Conservation (phyloP, 1,140 invertebrate species). For the Phymorhynchus buccinoides region DNA sequence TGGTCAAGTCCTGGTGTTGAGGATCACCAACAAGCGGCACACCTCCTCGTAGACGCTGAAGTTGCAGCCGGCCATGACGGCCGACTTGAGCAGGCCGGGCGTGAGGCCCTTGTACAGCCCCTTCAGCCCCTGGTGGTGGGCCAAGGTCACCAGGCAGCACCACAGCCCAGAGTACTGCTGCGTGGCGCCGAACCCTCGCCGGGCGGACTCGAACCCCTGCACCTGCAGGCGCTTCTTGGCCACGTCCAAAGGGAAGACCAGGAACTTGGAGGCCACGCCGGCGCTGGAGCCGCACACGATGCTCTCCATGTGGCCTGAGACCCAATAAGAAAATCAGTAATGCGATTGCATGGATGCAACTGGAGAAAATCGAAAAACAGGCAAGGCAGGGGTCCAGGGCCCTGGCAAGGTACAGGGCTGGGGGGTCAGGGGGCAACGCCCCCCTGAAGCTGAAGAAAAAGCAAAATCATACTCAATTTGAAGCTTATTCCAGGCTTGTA, state of each 20-base stretch:
- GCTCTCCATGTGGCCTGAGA: conserved; percentile 64
- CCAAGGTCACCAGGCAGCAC: conserved; percentile 80
- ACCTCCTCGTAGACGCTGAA: conserved; percentile 84
- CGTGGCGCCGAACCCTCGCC: conserved; percentile 81
- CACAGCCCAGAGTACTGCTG: conserved; percentile 77
- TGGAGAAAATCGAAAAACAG: too few relatives aligned
- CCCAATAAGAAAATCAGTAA: background rate
- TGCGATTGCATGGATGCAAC: too few relatives aligned
- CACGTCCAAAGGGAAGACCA: conserved; percentile 91
- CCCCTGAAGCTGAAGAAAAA: too few relatives aligned
- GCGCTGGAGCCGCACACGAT: conserved; percentile 82
- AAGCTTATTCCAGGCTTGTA: too few relatives aligned
- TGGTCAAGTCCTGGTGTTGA: background rate
- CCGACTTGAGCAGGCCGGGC: conserved; percentile 86
- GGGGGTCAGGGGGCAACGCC: too few relatives aligned
- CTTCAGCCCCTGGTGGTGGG: conserved; percentile 79
- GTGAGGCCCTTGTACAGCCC: conserved; percentile 86
- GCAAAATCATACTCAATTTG: too few relatives aligned
- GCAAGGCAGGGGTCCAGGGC: too few relatives aligned
- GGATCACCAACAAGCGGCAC: conserved; percentile 50
- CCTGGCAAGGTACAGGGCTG: too few relatives aligned
- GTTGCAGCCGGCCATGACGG: conserved; percentile 81
- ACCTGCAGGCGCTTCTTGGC: conserved; percentile 89
- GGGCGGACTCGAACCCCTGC: conserved; percentile 86
- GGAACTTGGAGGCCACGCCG: conserved; percentile 84